Conservation (phyloP, 2,113 vertebrate genomes). For the Machaerirhynchus nigripectus region DNA sequence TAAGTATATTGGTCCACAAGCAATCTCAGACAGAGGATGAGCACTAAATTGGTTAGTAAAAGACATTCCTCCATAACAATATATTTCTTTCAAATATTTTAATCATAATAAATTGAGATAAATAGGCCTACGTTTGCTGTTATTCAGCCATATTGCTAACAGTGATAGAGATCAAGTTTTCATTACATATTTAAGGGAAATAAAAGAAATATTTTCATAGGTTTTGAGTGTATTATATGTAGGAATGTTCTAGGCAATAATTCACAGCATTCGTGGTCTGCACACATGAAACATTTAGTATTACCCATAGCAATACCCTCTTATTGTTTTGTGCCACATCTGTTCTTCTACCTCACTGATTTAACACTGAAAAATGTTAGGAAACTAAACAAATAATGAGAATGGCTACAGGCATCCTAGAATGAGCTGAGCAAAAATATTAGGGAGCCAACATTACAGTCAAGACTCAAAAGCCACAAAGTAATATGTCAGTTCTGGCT, state of each 20-base stretch:
- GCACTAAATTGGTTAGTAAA: background rate
- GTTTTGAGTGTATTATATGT: background rate
- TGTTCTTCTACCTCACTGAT: background rate
- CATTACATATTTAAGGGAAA: background rate
- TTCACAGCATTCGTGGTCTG: background rate
- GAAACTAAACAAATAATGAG: background rate
- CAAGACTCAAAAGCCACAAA: background rate
- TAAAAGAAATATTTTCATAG: background rate
- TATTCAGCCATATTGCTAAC: background rate
- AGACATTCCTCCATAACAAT: background rate
- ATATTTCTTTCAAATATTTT: background rate
- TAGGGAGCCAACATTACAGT: background rate
- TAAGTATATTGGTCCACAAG: background rate
- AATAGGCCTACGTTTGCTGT: background rate
- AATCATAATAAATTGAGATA: slow-evolving; percentile 10
- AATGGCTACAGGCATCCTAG: background rate
- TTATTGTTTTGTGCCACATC: background rate
- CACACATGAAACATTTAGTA: background rate
- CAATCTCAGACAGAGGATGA: background rate
- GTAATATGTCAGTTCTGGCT: background rate
- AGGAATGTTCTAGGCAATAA: background rate
- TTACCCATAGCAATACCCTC: background rate
- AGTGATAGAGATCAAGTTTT: background rate
- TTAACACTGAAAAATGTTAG: background rate
- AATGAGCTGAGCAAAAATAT: background rate